Base-by-base conservation (phyloP, 2,113 vertebrate genomes). In the Xiphophorus couchianus region DNA sequence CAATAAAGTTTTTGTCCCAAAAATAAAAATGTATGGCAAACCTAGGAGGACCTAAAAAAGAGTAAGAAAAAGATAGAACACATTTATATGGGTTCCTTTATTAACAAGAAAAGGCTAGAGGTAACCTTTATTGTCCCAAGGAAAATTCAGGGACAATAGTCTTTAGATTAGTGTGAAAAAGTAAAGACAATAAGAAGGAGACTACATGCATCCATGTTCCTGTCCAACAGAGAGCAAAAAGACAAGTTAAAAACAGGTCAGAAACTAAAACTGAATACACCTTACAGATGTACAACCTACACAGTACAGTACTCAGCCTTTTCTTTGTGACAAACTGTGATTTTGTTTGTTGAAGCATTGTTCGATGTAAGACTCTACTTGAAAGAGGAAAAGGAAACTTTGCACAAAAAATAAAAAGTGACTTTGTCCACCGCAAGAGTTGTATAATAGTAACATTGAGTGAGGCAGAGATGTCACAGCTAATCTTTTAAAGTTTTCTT, bases 281-380 rank as follows among this genome's bases (percentile, higher is more conserved):
- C 25, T 11, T 62, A 67, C 28, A 30, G n/a, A 25, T 61, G 58
- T 31, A 42, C 25, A 19, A 5, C 17, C 39, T 31, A 3, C 42
- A 19, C 48, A 22, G 5, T 22, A 10, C 39, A 63, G 3, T 42
- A 39, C 69, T 42, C 15, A 27, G 74, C 29, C 11, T 25, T 27
- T 30, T 68, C 33, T 60, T 27, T 29, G 14, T 51, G 17, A 51
- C 17, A 51, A 51, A 29, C 27, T 28, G 31, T n/a, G 69, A 68
- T 31, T 81, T 74, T 39, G 58, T 65, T 76, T 79, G 30, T 75
- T 71, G 27, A 7, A 42, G 33, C 37, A 39, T 69, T 62, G 48
- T 62, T 48, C n/a, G 39, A 33, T n/a, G 5, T 0, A 3, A n/a
- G 13, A 27, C 27, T 1, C 1, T 9, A 48, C 37, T 29, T 10